These are phyloP conservation scores for Porites australiensis DNA, from an alignment of 64 coral and sea anemone genomes.

Conservation along the genomic window DNA sequence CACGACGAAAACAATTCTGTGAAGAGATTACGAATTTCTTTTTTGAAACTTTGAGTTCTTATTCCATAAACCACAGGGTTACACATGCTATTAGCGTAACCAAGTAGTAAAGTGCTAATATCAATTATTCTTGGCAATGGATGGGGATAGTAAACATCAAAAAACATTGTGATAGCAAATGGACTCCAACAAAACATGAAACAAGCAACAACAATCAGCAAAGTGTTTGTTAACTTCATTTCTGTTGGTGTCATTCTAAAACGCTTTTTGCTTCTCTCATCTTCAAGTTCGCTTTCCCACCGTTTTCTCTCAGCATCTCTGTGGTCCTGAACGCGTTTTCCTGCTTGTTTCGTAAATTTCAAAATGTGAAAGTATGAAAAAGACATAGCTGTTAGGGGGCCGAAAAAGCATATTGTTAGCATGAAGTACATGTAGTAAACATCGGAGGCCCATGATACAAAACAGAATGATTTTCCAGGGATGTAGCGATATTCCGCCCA, in stretches of 20 bases:
- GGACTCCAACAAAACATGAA: constrained; percentile 60
- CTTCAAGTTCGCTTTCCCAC: not conserved
- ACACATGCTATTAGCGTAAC: constrained; percentile 65
- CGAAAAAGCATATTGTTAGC: constrained; percentile 80
- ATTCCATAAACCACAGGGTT: constrained; percentile 58
- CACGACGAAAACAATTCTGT: not conserved
- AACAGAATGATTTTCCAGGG: constrained; percentile 75
- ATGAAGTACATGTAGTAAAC: constrained; percentile 91
- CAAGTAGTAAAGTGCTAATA: constrained; percentile 55
- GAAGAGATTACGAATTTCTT: not conserved
- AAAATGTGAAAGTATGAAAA: constrained; percentile 79
- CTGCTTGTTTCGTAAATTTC: constrained; percentile 42
- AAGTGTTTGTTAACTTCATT: constrained; percentile 55
- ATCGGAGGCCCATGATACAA: constrained; percentile 81
- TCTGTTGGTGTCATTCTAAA: constrained; percentile 18
- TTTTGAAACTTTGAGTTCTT: constrained; percentile 55
- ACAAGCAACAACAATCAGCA: constrained; percentile 45
- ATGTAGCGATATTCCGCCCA: constrained; percentile 63
- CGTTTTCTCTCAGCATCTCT: not conserved
- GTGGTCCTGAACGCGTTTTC: not conserved
- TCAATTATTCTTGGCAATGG: constrained; percentile 40
- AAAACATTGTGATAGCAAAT: constrained; percentile 68
- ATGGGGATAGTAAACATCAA: constrained; percentile 24
- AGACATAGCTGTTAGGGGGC: constrained; percentile 66
- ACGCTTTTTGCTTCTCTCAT: not conserved